Evolutionary conservation across 2,797 vertebrate species (phyloP), one percentile per base, ranked within the genome.

Genomic region (Cossypha dichroa): DNA sequence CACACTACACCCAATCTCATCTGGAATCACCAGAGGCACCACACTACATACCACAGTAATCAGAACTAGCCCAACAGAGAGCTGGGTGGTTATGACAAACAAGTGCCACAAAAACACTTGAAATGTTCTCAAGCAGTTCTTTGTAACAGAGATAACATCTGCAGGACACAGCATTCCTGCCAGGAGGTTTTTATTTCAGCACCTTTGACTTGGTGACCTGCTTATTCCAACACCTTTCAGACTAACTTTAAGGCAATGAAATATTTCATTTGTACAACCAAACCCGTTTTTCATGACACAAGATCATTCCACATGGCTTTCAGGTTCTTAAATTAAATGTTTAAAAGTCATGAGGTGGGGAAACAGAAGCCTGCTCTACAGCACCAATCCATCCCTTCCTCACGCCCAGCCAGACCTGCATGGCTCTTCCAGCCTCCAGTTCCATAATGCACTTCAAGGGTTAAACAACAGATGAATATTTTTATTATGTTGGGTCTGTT

Each of bases 101-200:
- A 59, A 77, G 49, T 0, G 6, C 40, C 49, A 34, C 25, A 46
- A 62, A 85, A 91, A 63, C 11, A 77, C 15, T 48, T 38, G n/a
- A 49, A 63, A 45, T n/a, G 21, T 67, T 40, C 68, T 83, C 59
- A 79, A 75, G 8, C 12, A 55, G 48, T 11, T 74, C 59, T 55
- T 40, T 4, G 2, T 76, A 59, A 66, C 31, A 73, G 31, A 82
- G 46, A 3, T 6, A 79, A 46, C 2, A 5, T 20, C 56, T 78
- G 46, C 38, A 85, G 70, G 38, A 45, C 1, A 72, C 58, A 91
- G 25, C 19, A 41, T 12, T 85, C 59, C 40, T 43, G 31, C 28
- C 54, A 63, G 66, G 36, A 75, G 38, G 14, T 59, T 84, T 86
- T 91, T 51, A 52, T 76, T 93, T 87, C 70, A 72, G 58, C 43